Base-by-base conservation (phyloP, 2,113 vertebrate species). In the Poeciliopsis retropinna region DNA sequence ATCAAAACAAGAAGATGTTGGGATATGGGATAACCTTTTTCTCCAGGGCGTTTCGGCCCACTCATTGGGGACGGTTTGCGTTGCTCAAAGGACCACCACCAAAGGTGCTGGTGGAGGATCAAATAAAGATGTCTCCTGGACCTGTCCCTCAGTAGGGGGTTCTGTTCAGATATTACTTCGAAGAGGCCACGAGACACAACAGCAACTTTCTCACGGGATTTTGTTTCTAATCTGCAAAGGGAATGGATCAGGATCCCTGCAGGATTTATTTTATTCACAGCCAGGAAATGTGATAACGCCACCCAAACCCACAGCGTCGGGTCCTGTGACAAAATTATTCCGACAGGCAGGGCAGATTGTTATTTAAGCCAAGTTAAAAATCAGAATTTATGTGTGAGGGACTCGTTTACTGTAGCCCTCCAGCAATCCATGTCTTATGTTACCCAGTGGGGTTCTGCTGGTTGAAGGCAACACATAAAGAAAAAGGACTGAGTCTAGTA, bases 381-480 rank as follows among this genome's bases (percentile, higher is more conserved):
- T 63, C 30, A 29, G 69, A 83, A 67, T 81, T 77, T 76, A 76
- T 80, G 37, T 82, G 66, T 70, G 19, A 70, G 78, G 34, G 73
- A 83, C 47, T 60, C 61, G 66, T 76, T 57, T 57, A 67, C 66
- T 82, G 61, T 54, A 47, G 64, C 9, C 47, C 62, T 44, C 61
- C 67, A 72, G 71, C 74, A 75, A 60, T 57, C 63, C 47, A 17
- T 41, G 62, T 51, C 66, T 47, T 44, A n/a, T 8, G 51, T 44
- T 60, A 41, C n/a, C 22, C 41, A 70, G 79, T 70, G 44, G 73
- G 67, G 70, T 83, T 41, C 65, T 75, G 65, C 51, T 67, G 63
- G 79, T 83, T 80, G 77, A 76, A 79, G 76, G 78, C 72, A 75
- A 82, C 68, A 64, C 67, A 87, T 81, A 80, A 83, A 86, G 71